Evolutionary conservation across 92 coral and sea anemone genomes (phyloP).

Genomic region (Pocillopora meandrina): DNA sequence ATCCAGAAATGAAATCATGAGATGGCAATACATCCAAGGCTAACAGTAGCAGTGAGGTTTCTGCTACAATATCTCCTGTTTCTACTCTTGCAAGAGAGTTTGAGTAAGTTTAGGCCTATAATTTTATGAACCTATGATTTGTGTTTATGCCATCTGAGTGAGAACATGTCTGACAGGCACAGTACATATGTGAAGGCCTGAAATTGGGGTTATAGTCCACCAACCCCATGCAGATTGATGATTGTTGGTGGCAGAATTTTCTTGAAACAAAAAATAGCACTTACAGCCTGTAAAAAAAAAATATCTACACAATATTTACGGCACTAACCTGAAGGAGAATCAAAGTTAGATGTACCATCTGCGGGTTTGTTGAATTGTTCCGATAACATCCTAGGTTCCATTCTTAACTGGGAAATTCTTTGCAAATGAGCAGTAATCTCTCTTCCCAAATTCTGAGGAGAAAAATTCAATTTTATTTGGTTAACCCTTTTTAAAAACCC

Average conservation of each 20-base stretch:
- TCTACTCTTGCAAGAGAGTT: too few relatives aligned
- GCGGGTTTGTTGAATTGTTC: conserved; percentile 87
- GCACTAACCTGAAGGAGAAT: conserved; percentile 80
- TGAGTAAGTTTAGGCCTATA: too few relatives aligned
- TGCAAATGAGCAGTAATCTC: conserved; percentile 82
- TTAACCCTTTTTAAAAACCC: too few relatives aligned
- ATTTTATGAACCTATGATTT: too few relatives aligned
- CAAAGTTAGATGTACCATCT: conserved; percentile 67
- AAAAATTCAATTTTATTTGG: neutral
- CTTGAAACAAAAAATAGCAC: too few relatives aligned
- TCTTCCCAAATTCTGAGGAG: conserved; percentile 73
- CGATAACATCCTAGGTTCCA: conserved; percentile 94
- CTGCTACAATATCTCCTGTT: conserved; percentile 26
- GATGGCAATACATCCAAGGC: neutral
- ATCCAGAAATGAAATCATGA: conserved; percentile 52
- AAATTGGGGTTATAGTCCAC: too few relatives aligned
- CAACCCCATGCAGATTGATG: too few relatives aligned
- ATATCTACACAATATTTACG: neutral
- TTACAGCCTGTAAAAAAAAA: neutral
- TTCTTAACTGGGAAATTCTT: conserved; percentile 78
- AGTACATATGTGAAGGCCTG: too few relatives aligned
- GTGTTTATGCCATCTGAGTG: too few relatives aligned
- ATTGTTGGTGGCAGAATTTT: too few relatives aligned
- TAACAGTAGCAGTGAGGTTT: neutral
- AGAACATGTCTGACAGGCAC: too few relatives aligned